These are phyloP conservation scores for Gastracanthus pulcherrimus DNA, from an alignment of 2,888 invertebrate species.

Conservation along the genomic window DNA sequence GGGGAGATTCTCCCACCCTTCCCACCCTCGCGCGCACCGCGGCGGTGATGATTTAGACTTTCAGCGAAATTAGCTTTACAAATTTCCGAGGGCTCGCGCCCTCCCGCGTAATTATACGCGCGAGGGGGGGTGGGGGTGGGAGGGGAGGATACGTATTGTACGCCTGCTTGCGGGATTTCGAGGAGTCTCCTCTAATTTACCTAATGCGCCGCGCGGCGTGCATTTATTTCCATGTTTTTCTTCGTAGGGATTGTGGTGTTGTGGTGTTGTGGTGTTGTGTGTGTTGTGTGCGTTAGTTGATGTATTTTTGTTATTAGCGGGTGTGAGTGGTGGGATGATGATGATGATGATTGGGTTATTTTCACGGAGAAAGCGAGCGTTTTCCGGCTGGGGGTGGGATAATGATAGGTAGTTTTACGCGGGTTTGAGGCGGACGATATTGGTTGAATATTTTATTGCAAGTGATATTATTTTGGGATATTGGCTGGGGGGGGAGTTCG, in stretches of 20 bases:
- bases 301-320: not conserved
- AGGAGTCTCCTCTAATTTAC: conserved; percentile 52
- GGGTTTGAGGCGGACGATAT: no score
- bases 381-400: no score
- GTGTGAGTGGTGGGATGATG: no score
- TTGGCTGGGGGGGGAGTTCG: no score
- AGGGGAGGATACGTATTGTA: not conserved
- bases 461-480: no score
- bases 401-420: no score
- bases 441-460: no score
- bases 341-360: no score
- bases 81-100: conserved; percentile 48
- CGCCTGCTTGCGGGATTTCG: not conserved
- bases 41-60: conserved; percentile 56
- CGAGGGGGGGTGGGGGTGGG: not conserved
- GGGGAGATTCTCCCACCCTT: no score
- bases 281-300: no score
- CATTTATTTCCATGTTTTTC: not conserved
- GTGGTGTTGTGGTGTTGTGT: not conserved
- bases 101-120: conserved; percentile 40
- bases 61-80: conserved; percentile 59
- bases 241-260: not conserved
- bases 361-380: no score
- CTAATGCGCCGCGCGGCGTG: conserved; percentile 39
- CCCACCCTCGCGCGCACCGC: not conserved